Base-by-base conservation (phyloP, 2,888 invertebrate genomes). In the Temnothorax unifasciatus region DNA sequence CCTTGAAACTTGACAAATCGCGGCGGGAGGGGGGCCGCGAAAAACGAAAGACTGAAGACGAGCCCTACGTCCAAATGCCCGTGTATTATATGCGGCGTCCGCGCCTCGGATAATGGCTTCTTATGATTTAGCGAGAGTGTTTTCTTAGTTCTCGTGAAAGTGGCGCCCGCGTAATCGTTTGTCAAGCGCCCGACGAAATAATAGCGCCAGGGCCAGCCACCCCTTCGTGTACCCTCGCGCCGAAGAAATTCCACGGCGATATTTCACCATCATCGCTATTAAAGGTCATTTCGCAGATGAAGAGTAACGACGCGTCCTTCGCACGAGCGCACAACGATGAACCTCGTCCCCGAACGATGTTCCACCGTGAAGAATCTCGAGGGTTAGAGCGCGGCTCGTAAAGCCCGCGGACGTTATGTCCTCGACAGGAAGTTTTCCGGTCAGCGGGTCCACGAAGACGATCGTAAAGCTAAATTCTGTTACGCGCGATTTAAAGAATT, bases 251-350 rank as follows among this genome's bases (percentile, higher is more conserved):
- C 89, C 87, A 84, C 88, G 87, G 90, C 90, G 90, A 93, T 93
- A 93, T 93, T 93, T 93, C 92, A 93, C 91, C 92, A 93, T 93
- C 93, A 90, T 91, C 89, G 92, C 92, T 93, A 92, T 93, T 93
- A 93, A 93, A 92, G 91, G 88, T 91, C 92, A 91, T 92, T 92
- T 88, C 91, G 86, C 85, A 90, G 92, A 93, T 92, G 93, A 93
- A 93, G 93, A 93, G 89, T 92, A 93, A 93, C 92, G 92, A 89
- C 83, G 90, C 89, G 91, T 92, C 91, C 88, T 92, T 90, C 89
- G 89, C 89, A 91, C 89, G 89, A 88, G 85, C 85, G 84, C 83
- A 63, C 86, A 71, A 83, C 88, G 81, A 85, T 69, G 66, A 25
- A 41, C 73, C 69, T 64, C 34, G 66, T 38, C 84, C 79, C 50